Conservation (phyloP, 1,140 invertebrate species). For the Aphaenogaster ashmeadi region DNA sequence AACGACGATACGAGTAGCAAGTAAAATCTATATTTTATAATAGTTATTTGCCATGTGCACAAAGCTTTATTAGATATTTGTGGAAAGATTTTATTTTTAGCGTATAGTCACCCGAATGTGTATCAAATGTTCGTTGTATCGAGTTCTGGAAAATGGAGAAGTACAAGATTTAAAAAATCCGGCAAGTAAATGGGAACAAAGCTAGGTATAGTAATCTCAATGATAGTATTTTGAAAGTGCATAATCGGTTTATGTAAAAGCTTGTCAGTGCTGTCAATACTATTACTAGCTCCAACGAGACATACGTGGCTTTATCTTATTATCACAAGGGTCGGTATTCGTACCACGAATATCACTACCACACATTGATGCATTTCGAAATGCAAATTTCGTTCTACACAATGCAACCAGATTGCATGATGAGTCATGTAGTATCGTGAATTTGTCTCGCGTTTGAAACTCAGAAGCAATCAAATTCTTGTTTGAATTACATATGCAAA, state of each 20-base stretch:
- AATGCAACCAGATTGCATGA: slow-evolving; percentile 47
- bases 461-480: slow-evolving; percentile 31
- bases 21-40: not conserved
- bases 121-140: slow-evolving; percentile 2
- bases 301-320: slow-evolving; percentile 65
- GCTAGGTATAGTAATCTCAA: slow-evolving; percentile 12
- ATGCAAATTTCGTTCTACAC: slow-evolving; percentile 60
- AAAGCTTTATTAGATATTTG: not conserved
- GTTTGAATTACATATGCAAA: not conserved
- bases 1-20: not conserved
- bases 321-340: slow-evolving; percentile 19
- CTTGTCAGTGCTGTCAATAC: not conserved
- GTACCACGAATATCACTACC: not conserved
- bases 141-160: not conserved
- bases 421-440: not conserved
- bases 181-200: slow-evolving; percentile 16
- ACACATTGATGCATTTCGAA: slow-evolving; percentile 40
- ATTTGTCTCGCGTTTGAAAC: not conserved
- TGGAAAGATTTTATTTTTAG: not conserved
- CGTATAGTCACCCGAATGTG: not conserved
- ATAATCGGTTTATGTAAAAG: slow-evolving; percentile 60
- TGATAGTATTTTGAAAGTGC: slow-evolving; percentile 3
- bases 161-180: slow-evolving; percentile 63
- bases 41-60: not conserved
- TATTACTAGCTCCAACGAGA: slow-evolving; percentile 12